Evolutionary conservation across 2,113 vertebrate species (phyloP).

Genomic region (Rafetus swinhoei): DNA sequence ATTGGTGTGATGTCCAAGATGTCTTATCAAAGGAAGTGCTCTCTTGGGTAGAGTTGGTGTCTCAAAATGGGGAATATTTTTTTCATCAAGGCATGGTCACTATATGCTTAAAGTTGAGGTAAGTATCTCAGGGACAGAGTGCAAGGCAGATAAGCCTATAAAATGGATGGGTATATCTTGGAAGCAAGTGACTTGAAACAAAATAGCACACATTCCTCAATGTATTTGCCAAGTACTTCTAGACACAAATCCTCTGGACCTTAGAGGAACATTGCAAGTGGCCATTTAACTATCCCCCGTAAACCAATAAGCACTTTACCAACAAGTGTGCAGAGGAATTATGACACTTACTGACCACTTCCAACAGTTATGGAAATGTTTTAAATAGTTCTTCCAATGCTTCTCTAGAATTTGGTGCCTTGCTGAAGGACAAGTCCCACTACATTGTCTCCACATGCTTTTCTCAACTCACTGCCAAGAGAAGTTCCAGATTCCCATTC

Average conservation of each 20-base stretch:
- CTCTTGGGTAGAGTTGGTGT: not conserved
- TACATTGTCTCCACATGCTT: fast-evolving
- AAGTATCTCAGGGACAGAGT: not conserved
- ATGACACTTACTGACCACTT: fast-evolving
- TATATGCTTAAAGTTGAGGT: not conserved
- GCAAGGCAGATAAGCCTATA: not conserved
- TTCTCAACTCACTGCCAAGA: not conserved
- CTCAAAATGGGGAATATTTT: not conserved
- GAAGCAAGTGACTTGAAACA: not conserved
- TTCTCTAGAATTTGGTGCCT: not conserved
- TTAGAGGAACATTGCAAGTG: not conserved
- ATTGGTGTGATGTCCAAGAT: not conserved
- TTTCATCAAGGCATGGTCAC: not conserved
- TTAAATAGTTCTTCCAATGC: not conserved
- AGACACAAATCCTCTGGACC: not conserved
- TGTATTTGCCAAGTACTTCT: not conserved
- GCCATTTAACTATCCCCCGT: not conserved
- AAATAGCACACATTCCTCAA: not conserved
- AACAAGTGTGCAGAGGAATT: not conserved
- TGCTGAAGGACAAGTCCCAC: not conserved
- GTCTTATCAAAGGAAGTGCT: not conserved
- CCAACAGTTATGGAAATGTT: not conserved
- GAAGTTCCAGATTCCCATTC: fast-evolving
- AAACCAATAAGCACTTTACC: not conserved
- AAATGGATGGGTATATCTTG: not conserved